Percentiles rank a stretch among this genome's conserved stretches.
phyloP scores from a whole-genome alignment of 2,888 invertebrate species.

The Sinodicranocentrus sp. region DNA sequence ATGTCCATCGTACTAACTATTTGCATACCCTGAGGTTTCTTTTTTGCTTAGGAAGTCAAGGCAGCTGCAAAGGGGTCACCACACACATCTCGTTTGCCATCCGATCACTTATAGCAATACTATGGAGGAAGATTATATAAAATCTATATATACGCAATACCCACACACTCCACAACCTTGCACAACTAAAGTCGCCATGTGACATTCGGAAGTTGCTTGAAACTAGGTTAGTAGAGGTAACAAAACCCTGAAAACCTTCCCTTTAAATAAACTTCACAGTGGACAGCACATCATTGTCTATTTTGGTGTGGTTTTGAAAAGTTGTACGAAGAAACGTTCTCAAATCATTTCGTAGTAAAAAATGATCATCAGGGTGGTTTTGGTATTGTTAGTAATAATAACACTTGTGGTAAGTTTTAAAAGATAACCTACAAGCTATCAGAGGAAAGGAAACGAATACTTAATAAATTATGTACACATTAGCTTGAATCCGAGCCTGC shows the following conservation, averaged over 20 bases:
- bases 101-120: too few relatives aligned
- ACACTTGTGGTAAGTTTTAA: constrained; percentile 35
- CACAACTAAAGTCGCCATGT: constrained; percentile 44
- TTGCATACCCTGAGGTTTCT: too few relatives aligned
- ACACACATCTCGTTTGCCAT: background rate
- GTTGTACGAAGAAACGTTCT: background rate
- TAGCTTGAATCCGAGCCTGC: constrained; percentile 37
- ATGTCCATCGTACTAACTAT: too few relatives aligned
- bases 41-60: constrained; percentile 44
- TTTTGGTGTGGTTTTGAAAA: constrained; percentile 37
- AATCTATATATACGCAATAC: too few relatives aligned
- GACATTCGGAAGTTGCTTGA: constrained; percentile 45
- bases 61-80: constrained; percentile 36
- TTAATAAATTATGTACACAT: too few relatives aligned
- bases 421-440: too few relatives aligned
- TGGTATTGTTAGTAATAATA: constrained; percentile 34
- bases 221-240: constrained; percentile 41
- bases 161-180: constrained; percentile 16
- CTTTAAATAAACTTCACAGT: constrained; percentile 38
- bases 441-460: too few relatives aligned
- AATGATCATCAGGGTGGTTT: constrained; percentile 37
- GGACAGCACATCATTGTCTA: background rate
- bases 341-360: background rate
- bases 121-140: too few relatives aligned
- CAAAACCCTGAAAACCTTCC: constrained; percentile 43